phyloP scores from a whole-genome alignment of 2,113 vertebrate species.

The Morone saxatilis region DNA sequence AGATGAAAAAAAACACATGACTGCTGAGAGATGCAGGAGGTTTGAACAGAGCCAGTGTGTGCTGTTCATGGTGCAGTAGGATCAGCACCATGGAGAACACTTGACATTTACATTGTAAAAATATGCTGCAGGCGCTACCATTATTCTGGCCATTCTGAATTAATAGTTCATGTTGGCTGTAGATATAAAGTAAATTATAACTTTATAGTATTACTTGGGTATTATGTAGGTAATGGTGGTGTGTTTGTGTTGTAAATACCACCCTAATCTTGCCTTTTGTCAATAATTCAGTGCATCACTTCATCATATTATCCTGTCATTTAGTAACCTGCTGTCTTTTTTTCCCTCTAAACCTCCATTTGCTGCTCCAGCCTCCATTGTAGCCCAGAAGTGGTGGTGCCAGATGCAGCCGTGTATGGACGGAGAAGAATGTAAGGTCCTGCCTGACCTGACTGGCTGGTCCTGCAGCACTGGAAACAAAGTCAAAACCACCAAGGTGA shows the following conservation, averaged over 20 bases:
- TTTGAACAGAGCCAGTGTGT: not conserved
- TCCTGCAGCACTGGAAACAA: constrained; percentile 99
- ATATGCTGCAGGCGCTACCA: accelerated
- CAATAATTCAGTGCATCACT: not conserved
- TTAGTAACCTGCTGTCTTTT: constrained; percentile 6
- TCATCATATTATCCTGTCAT: not conserved
- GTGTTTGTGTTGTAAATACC: not conserved
- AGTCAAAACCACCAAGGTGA: constrained; percentile 99
- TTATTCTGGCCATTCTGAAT: not conserved
- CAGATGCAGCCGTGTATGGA: constrained; percentile 98
- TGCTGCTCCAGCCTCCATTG: constrained; percentile 90
- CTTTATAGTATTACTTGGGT: not conserved
- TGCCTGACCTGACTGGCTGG: constrained; percentile 97
- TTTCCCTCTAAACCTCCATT: not conserved
- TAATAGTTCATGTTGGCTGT: not conserved
- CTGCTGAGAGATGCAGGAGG: constrained; percentile 6
- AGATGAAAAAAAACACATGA: not conserved
- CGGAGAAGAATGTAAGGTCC: constrained; percentile 96
- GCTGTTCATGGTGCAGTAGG: constrained; percentile 24
- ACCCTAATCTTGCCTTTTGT: not conserved
- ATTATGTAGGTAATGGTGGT: not conserved
- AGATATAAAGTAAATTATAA: not conserved
- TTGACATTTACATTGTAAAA: not conserved
- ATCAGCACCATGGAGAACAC: constrained; percentile 37
- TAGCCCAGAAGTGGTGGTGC: constrained; percentile 98